Evolutionary conservation across 2,113 vertebrate species (phyloP).

Genomic region (Brachyhypopomus gauderio): DNA sequence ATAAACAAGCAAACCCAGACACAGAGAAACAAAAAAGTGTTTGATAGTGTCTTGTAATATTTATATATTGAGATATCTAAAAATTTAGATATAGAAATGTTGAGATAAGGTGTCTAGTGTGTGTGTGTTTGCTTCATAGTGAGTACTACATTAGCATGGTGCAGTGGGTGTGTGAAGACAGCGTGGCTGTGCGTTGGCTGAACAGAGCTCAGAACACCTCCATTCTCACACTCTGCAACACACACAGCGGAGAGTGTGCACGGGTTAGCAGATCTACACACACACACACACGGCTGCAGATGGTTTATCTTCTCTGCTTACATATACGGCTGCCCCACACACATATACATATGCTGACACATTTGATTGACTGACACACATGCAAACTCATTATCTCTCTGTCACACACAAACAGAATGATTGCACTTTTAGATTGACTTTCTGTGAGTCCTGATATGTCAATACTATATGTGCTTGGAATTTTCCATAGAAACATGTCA

Average conservation of each 20-base stretch:
- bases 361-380: neutral
- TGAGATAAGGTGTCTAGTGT: neutral
- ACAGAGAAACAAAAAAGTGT: neutral
- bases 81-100: no score
- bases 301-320: neutral
- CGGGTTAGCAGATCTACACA: slow-evolving; percentile 56
- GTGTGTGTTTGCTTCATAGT: slow-evolving; percentile 48
- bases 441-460: neutral
- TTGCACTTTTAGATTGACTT: neutral
- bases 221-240: slow-evolving; percentile 68
- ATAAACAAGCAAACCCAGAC: no score
- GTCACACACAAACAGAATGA: neutral
- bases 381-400: neutral
- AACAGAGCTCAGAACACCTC: slow-evolving; percentile 75
- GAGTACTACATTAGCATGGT: slow-evolving; percentile 74
- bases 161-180: slow-evolving; percentile 66
- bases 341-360: slow-evolving; percentile 19
- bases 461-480: neutral
- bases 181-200: slow-evolving; percentile 71
- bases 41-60: neutral
- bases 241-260: slow-evolving; percentile 58
- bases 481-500: slow-evolving; percentile 70
- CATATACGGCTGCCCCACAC: slow-evolving; percentile 13
- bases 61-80: no score
- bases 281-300: neutral